Base-by-base conservation (phyloP, 1,140 invertebrate genomes). In the Magallana angulata region DNA sequence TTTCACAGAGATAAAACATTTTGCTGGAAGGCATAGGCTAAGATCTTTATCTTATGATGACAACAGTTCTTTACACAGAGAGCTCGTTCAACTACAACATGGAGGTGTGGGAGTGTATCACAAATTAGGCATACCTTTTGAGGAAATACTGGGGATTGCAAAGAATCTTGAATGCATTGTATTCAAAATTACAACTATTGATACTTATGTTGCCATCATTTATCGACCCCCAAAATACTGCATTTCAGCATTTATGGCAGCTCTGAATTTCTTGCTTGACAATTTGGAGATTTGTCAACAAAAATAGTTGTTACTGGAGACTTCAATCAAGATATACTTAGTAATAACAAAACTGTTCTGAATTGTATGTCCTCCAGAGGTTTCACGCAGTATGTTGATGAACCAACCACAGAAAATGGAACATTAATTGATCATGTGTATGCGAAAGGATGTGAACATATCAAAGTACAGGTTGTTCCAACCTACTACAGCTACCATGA, bases 401-500 rank as follows among this genome's bases (percentile, higher is more conserved):
- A n/a, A 16, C 7, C 11, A 84, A 84, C 82, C 57, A 84, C 82
- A 16, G 82, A 84, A 24, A 48, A 59, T n/a, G 57, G 82, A 84
- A 84, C 82, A 60, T 57, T 84, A 1, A 84, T 59, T 7, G 82
- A 84, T 30, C 82, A 84, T 84, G 57, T 84, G 6, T 84, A 84
- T 36, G 1, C 36, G 4, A 36, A 36, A 36, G 36, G 36, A 36
- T 36, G 36, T 36, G 36, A 36, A 4, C 36, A 36, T 36, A 36
- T 36, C 36, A 36, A 36, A 36, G 36, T 36, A 36, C 36, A 36
- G 4, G 4, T 36, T 3, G 36, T 36, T 36, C 82, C 57, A 84
- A 59, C 56, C 16, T 84, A 59, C 57, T 84, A 84, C 1, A 84
- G 82, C n/a, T 84, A 59, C 57, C 82, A 84, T 84, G 82, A 84